A percentile compares a stretch with the other conserved stretches of the same genome.
phyloP scores from a whole-genome alignment of 2,888 invertebrate species.

The Vandiemenella viatica region DNA sequence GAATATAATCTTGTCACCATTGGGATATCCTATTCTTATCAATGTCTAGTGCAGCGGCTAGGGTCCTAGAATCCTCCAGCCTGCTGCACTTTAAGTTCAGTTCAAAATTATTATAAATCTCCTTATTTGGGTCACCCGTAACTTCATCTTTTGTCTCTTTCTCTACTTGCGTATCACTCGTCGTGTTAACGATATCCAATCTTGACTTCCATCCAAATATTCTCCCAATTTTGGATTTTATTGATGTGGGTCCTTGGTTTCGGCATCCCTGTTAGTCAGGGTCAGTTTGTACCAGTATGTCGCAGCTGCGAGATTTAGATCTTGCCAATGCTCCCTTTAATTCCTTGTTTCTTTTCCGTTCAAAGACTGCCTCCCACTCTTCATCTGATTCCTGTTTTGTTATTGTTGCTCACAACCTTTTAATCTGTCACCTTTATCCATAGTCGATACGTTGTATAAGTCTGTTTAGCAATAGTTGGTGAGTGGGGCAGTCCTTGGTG shows the following conservation, averaged over 20 bases:
- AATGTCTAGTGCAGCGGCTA: neutral
- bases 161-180: too few relatives aligned
- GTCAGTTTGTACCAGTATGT: too few relatives aligned
- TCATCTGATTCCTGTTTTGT: neutral
- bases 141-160: too few relatives aligned
- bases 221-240: too few relatives aligned
- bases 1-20: neutral
- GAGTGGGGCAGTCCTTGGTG: neutral
- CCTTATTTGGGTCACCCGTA: too few relatives aligned
- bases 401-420: neutral
- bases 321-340: too few relatives aligned
- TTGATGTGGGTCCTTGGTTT: too few relatives aligned
- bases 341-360: neutral
- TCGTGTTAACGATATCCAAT: too few relatives aligned
- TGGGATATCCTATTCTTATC: neutral
- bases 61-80: neutral
- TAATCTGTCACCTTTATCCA: neutral
- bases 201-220: too few relatives aligned
- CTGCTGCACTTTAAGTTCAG: neutral
- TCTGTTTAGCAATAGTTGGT: neutral
- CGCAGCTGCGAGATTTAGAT: too few relatives aligned
- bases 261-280: too few relatives aligned
- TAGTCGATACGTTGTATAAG: neutral
- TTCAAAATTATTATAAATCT: neutral
- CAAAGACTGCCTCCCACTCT: neutral